Evolutionary conservation across 2,113 vertebrate genomes (phyloP), one percentile per base, ranked within the genome.

Genomic region (Burhinus bistriatus): DNA sequence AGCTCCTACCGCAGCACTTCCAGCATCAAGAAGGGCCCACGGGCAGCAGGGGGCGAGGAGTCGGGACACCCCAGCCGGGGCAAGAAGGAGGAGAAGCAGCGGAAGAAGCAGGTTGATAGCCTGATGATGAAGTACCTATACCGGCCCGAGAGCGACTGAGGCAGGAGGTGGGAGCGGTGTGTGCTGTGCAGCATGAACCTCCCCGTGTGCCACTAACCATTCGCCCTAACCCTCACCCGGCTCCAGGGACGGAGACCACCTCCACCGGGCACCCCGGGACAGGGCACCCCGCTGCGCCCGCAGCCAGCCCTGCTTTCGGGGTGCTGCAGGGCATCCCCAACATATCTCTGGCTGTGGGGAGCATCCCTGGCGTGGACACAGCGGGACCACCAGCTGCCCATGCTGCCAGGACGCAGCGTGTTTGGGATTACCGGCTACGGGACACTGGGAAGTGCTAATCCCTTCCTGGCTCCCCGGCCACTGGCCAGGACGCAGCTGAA

Each of bases 41-140:
- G 87, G 89, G 96, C 77, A 0, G 98, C 11, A 27, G 79, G 42
- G 98, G 98, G 18, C 2, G 98, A 98, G 55, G 87, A 94, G 2
- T 94, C 68, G 6, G 89, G 58, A 3, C 71, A 30, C 7, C 95
- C 95, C 30, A 77, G 96, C 42, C 66, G 73, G 15, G 97, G 93
- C 42, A 99, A 98, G 95, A 99, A 99, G 94, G 98, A 98, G 27
- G 98, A 99, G 57, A 99, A 99, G 97, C 98, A 99, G 90, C 98
- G 98, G 66, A 99, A 99, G 97, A 99, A 99, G 97, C 98, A 98
- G 89, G 99, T 99, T 83, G 99, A 99, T 98, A 99, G 96, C 96
- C 95, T 99, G 96, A 98, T 99, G 99, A 99, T 99, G 99, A 99
- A 99, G 95, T 99, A 99, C 97, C 98, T 99, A 51, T 99, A 99